A percentile compares a stretch with the other conserved stretches of the same genome.
Evolutionary conservation across 2,888 invertebrate genomes (phyloP).

Genomic region (Lypha dubia): DNA sequence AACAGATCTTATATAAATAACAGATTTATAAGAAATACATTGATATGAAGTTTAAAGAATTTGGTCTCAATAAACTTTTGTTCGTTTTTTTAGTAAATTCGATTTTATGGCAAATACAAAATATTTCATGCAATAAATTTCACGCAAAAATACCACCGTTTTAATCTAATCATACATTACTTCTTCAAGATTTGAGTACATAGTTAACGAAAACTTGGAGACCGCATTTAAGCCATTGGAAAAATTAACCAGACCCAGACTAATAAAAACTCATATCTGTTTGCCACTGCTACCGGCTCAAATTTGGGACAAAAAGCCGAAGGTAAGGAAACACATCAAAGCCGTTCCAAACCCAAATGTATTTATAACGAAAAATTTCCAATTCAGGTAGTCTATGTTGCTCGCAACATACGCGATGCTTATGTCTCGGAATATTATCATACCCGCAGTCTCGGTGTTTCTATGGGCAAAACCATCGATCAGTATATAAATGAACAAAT

Average conservation of each 20-base stretch:
- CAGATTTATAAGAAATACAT: too few relatives aligned
- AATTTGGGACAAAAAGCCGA: constrained; percentile 78
- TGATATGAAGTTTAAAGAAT: too few relatives aligned
- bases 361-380: not conserved
- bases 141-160: too few relatives aligned
- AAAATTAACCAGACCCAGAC: constrained; percentile 75
- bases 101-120: too few relatives aligned
- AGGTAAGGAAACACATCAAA: constrained; percentile 68
- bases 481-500: constrained; percentile 70
- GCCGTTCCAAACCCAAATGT: not conserved
- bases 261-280: constrained; percentile 79
- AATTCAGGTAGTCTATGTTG: constrained; percentile 89
- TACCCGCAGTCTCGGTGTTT: constrained; percentile 59
- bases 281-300: constrained; percentile 77
- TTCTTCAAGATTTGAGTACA: constrained; percentile 56
- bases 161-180: not conserved
- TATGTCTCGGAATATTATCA: constrained; percentile 90
- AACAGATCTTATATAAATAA: too few relatives aligned
- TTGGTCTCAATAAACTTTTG: too few relatives aligned
- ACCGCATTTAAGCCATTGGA: constrained; percentile 64
- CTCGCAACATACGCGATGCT: constrained; percentile 92
- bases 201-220: constrained; percentile 48
- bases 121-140: too few relatives aligned
- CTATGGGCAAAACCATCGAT: constrained; percentile 70
- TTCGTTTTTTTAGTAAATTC: too few relatives aligned